phyloP scores from a whole-genome alignment of 2,113 vertebrate genomes.

The Clinocottus analis region DNA sequence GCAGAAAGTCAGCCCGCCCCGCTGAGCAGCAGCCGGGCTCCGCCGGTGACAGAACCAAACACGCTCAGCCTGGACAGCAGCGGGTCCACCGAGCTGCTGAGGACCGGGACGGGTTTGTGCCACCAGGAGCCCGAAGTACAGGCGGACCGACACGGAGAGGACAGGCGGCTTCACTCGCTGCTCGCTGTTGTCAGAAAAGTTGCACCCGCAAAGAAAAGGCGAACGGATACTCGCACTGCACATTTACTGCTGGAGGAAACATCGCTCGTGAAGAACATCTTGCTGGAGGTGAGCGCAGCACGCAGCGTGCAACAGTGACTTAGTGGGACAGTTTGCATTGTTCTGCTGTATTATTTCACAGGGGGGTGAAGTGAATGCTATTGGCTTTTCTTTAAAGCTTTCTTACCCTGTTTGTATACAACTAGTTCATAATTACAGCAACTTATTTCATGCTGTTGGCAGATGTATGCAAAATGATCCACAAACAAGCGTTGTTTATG shows the following conservation, averaged over 20 bases:
- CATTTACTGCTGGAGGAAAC: conserved; percentile 21
- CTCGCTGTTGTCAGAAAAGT: conserved; percentile 48
- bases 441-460: background rate
- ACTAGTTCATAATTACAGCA: too few relatives aligned
- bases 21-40: conserved; percentile 29
- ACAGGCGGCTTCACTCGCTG: background rate
- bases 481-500: background rate
- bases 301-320: conserved; percentile 29
- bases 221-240: conserved; percentile 9
- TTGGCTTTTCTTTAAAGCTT: background rate
- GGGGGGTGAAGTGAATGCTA: background rate
- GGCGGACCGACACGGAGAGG: background rate
- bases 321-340: background rate
- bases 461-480: background rate
- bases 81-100: background rate
- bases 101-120: conserved; percentile 6
- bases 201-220: background rate
- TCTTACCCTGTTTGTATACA: too few relatives aligned
- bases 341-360: background rate
- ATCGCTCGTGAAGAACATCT: conserved; percentile 25
- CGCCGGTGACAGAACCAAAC: conserved; percentile 43
- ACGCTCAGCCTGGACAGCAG: conserved; percentile 35
- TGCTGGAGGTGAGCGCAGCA: conserved; percentile 61
- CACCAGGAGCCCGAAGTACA: background rate
- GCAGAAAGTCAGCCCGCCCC: conserved; percentile 43